Conservation (phyloP, 2,888 invertebrate genomes). For the Dolomedes plantarius region DNA sequence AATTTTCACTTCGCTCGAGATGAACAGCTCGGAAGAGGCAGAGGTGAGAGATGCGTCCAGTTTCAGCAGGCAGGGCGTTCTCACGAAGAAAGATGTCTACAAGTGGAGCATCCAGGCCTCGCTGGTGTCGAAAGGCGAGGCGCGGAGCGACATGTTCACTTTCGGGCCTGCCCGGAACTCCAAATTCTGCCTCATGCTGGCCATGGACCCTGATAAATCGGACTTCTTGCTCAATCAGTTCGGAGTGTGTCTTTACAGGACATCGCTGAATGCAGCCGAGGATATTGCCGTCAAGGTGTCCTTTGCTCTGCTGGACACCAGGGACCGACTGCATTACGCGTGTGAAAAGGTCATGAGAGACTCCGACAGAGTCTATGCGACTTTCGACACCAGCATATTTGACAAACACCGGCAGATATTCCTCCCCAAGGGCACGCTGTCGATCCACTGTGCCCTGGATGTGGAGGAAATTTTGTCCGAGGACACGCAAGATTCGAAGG, state of each 20-base stretch:
- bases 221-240: slow-evolving; percentile 17
- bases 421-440: slow-evolving; percentile 1
- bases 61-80: background rate
- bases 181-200: slow-evolving; percentile 36
- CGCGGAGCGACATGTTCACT: slow-evolving; percentile 49
- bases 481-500: background rate
- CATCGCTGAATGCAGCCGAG: background rate
- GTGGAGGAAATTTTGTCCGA: slow-evolving; percentile 36
- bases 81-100: slow-evolving; percentile 51
- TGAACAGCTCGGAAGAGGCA: background rate
- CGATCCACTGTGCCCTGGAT: slow-evolving; percentile 48
- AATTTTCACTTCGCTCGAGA: background rate
- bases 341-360: slow-evolving; percentile 24
- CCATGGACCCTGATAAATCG: background rate
- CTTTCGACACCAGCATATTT: slow-evolving; percentile 27
- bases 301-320: slow-evolving; percentile 31
- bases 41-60: background rate
- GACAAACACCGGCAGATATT: slow-evolving; percentile 32
- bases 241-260: slow-evolving; percentile 26
- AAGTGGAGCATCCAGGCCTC: slow-evolving; percentile 24
- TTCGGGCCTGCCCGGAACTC: slow-evolving; percentile 29
- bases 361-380: slow-evolving; percentile 14
- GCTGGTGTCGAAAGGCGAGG: background rate
- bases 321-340: slow-evolving; percentile 36
- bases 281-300: slow-evolving; percentile 30